phyloP scores from a whole-genome alignment of 2,113 vertebrate genomes.

The Axis porcinus region DNA sequence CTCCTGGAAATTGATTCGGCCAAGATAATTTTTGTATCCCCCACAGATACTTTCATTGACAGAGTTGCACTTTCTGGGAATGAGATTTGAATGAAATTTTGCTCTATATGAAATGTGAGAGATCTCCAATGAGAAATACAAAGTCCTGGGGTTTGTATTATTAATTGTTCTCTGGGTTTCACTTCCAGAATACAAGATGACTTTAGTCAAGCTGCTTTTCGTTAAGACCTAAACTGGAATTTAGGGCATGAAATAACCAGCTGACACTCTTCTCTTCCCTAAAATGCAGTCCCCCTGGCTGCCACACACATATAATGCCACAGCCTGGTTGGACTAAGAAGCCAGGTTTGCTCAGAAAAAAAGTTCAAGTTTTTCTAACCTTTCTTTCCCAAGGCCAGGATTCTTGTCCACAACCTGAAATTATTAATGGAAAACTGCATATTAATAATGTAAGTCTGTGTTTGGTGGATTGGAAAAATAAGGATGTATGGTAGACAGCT shows the following conservation, averaged over 20 bases:
- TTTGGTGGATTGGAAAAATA: neutral
- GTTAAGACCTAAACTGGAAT: neutral
- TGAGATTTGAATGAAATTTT: neutral
- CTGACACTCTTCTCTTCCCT: neutral
- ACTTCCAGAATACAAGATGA: neutral
- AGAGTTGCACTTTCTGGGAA: neutral
- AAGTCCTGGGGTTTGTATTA: neutral
- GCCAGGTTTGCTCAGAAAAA: neutral
- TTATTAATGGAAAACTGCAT: neutral
- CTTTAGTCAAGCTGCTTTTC: neutral
- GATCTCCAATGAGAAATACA: neutral
- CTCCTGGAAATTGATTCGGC: neutral
- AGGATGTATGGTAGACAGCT: neutral
- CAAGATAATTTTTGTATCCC: neutral
- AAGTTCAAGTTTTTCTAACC: neutral
- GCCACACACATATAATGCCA: neutral
- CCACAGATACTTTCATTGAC: neutral
- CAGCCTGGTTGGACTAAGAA: neutral
- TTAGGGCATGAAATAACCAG: neutral
- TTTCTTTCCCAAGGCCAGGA: neutral
- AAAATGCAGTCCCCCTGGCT: neutral
- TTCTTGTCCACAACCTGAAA: neutral
- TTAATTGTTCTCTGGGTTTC: neutral
- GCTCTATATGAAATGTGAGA: neutral
- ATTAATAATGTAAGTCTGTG: neutral